Evolutionary conservation across 2,888 invertebrate species (phyloP).

Genomic region (Leucophenga montana): DNA sequence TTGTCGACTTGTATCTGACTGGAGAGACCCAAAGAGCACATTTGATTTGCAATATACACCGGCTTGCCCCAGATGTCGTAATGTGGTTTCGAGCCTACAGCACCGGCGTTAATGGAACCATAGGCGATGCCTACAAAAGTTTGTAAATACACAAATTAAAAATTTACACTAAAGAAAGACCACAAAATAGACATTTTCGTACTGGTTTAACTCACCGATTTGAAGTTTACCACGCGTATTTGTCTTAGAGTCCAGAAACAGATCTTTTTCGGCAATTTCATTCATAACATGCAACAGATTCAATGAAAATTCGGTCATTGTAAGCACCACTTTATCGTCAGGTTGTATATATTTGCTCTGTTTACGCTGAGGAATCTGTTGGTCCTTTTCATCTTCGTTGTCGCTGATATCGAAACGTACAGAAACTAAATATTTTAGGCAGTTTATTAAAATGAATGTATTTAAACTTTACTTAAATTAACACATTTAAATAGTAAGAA

Average conservation of each 20-base stretch:
- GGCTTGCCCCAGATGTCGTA: slow-evolving; percentile 98
- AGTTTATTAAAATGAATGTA: background rate
- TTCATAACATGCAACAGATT: slow-evolving; percentile 81
- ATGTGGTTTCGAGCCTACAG: slow-evolving; percentile 93
- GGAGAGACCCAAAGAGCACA: slow-evolving; percentile 92
- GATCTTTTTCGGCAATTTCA: slow-evolving; percentile 44
- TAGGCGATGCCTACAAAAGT: slow-evolving; percentile 83
- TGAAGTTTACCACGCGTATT: background rate
- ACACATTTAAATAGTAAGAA: background rate
- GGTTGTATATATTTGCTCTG: no score
- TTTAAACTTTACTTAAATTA: no score
- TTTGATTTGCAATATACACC: slow-evolving; percentile 95
- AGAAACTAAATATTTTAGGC: background rate
- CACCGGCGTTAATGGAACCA: slow-evolving; percentile 93
- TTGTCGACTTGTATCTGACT: slow-evolving; percentile 86
- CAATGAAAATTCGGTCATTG: slow-evolving; percentile 82
- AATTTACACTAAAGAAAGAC: no score
- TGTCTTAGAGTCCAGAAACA: background rate
- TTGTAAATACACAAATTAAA: background rate
- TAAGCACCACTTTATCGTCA: slow-evolving; percentile 74
- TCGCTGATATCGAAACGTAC: background rate
- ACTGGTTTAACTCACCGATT: slow-evolving; percentile 7
- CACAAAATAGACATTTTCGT: no score
- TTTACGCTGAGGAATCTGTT: no score
- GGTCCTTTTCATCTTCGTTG: background rate